Conservation (phyloP, 2,797 vertebrate species). For the Lagodon rhomboides region DNA sequence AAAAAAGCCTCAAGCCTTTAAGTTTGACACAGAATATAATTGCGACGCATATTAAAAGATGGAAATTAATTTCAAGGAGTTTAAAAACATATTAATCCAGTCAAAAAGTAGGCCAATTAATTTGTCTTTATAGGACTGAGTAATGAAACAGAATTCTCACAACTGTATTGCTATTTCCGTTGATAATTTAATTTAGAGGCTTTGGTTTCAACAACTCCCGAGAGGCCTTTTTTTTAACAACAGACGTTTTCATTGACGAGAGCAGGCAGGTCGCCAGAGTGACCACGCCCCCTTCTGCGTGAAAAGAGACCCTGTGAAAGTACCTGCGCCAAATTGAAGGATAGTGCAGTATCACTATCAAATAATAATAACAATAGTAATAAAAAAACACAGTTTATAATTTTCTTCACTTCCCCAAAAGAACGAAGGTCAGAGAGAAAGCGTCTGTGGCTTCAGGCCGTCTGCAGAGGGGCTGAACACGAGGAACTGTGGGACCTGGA, state of each 20-base stretch:
- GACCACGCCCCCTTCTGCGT: too few relatives aligned
- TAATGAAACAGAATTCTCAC: conserved; percentile 18
- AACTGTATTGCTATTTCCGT: conserved; percentile 12
- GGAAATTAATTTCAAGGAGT: neutral
- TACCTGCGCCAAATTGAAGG: too few relatives aligned
- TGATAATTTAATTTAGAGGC: neutral
- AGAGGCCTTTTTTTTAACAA: neutral
- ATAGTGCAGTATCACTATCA: too few relatives aligned
- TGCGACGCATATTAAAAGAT: neutral
- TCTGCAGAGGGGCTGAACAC: too few relatives aligned
- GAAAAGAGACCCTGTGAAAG: too few relatives aligned
- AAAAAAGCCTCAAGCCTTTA: neutral
- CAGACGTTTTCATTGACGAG: neutral
- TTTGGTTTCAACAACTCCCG: neutral
- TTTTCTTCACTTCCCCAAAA: too few relatives aligned
- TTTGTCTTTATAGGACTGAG: conserved; percentile 17
- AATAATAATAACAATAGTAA: too few relatives aligned
- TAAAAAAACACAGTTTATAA: too few relatives aligned
- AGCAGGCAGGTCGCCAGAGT: too few relatives aligned
- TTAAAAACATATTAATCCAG: neutral
- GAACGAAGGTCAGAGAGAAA: too few relatives aligned
- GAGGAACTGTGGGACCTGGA: too few relatives aligned
- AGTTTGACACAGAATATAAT: neutral
- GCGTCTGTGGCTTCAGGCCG: too few relatives aligned
- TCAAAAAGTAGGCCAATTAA: neutral